A percentile compares a stretch with the other conserved stretches of the same genome.
phyloP scores from a whole-genome alignment of 92 coral and sea anemone species.

The Zoanthus sansibaricus region DNA sequence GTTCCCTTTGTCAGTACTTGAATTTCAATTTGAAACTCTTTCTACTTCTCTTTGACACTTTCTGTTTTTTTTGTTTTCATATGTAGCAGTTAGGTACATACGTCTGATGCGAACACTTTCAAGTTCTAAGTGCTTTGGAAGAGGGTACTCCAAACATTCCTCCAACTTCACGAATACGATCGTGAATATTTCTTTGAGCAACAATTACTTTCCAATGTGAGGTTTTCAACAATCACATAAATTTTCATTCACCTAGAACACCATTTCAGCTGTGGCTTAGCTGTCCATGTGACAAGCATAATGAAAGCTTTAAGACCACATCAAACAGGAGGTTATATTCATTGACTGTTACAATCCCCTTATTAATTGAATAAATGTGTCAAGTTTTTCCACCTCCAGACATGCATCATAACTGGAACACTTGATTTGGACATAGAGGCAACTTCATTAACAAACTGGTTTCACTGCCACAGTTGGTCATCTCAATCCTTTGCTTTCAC shows the following conservation, averaged over 20 bases:
- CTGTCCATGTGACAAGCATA: constrained; percentile 16
- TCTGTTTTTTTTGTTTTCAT: neutral
- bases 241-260: neutral
- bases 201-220: neutral
- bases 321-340: neutral
- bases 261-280: constrained; percentile 7
- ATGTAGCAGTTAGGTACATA: neutral
- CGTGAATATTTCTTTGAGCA: constrained; percentile 12
- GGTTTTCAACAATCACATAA: neutral
- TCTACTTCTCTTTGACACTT: neutral
- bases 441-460: constrained; percentile 6
- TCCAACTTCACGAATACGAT: constrained; percentile 27
- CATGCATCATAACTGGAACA: neutral
- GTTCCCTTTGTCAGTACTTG: neutral
- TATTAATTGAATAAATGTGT: neutral
- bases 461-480: constrained; percentile 11
- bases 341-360: neutral
- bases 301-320: neutral
- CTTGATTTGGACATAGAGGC: constrained; percentile 6
- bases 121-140: neutral
- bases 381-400: constrained; percentile 15
- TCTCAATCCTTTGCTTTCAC: constrained; percentile 18
- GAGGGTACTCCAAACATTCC: constrained; percentile 24
- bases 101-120: neutral
- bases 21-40: neutral